Conservation (phyloP, 2,113 vertebrate genomes). For the Trinectes maculatus region DNA sequence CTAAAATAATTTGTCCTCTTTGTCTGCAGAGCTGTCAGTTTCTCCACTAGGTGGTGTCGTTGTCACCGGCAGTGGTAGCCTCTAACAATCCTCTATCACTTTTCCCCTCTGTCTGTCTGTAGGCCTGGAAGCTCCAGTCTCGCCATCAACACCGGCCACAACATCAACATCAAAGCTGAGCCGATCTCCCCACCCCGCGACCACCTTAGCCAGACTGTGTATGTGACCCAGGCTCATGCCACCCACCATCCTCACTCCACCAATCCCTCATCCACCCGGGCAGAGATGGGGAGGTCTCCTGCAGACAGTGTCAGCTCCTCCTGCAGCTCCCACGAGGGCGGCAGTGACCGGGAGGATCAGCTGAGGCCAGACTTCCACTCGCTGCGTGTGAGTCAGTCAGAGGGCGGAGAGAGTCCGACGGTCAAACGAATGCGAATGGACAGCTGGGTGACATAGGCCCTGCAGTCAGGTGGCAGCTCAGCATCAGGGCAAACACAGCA, state of each 20-base stretch:
- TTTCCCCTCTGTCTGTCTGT: constrained; percentile 10
- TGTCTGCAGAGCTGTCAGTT: not conserved
- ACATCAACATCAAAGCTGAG: constrained; percentile 94
- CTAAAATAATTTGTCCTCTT: not conserved
- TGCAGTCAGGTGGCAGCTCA: not conserved
- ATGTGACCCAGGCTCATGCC: constrained; percentile 75
- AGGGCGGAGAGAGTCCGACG: constrained; percentile 87
- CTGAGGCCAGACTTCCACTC: constrained; percentile 87
- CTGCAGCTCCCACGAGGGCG: constrained; percentile 93
- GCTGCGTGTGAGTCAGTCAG: constrained; percentile 79
- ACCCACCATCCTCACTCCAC: constrained; percentile 59
- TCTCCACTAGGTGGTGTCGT: constrained; percentile 32
- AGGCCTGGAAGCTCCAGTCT: constrained; percentile 88
- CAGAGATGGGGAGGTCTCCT: constrained; percentile 90
- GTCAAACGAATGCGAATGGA: constrained; percentile 94
- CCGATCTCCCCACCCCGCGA: constrained; percentile 93
- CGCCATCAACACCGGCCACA: constrained; percentile 89
- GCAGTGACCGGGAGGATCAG: constrained; percentile 88
- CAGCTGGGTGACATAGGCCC: constrained; percentile 90
- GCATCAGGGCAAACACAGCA: constrained; percentile 42
- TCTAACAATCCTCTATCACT: not conserved
- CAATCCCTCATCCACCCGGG: constrained; percentile 74
- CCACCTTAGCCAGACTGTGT: constrained; percentile 72
- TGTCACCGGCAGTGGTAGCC: not conserved
- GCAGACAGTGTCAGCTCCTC: constrained; percentile 93